Base-by-base conservation (phyloP, 2,888 invertebrate genomes). In the Brachypterus glaber region DNA sequence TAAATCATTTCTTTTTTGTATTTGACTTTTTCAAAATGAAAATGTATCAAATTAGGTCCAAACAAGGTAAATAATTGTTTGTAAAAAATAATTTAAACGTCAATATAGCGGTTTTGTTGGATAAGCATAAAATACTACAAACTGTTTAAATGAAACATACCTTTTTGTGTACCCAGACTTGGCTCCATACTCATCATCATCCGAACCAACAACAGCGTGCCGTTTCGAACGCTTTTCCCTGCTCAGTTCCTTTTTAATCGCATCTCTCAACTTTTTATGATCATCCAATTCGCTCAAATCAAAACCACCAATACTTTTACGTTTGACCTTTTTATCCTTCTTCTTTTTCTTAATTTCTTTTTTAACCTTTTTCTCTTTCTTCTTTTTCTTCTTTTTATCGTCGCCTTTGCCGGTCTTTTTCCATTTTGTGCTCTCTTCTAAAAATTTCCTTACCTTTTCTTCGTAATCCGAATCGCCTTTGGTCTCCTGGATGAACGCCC, bases 391-490 rank as follows among this genome's bases (percentile, higher is more conserved):
- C 52, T 78, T 77, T 51, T 79, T 79, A 52, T 81, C 75, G 66
- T 72, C 55, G 2, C 58, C 72, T 63, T 76, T 79, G 55, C 74
- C 73, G 56, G 79, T 79, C 47, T 77, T 74, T 58, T 82, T 82
- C 71, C 84, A 87, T 55, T 83, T 80, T 17, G 80, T 79, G 0
- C 85, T 84, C 54, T 88, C 87, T 55, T 84, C 85, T 39, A 89
- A 68, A 62, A 88, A 82, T 62, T 82, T 86, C n/a, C 86, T 77
- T 40, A 89, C 87, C 70, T 72, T 85, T 43, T 82, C 82, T 62
- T 87, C 85, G 53, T 88, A 89, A 60, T 88, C 87, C 0, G 85
- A 84, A 56, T 88, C 88, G 13, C 68, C 70, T 60, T 82, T 83
- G 2, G 83, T 83, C 64, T 82, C 81, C 50, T 83, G 81, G 46